A percentile compares a stretch with the other conserved stretches of the same genome.
Evolutionary conservation across 2,797 vertebrate genomes (phyloP).

Genomic region (Chaunax sp.): DNA sequence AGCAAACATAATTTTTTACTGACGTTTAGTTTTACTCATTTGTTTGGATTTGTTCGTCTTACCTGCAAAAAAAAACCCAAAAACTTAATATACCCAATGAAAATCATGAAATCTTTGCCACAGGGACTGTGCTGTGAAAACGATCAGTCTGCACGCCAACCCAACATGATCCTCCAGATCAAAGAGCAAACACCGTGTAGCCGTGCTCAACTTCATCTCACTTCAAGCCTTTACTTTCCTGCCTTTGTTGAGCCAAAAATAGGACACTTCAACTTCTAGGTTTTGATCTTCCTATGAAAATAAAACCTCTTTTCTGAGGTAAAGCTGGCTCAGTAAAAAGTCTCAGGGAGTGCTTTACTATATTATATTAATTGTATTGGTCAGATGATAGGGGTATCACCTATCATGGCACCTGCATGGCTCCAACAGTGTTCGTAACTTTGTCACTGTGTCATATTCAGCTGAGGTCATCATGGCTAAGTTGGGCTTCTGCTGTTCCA

Average conservation of each 20-base stretch:
- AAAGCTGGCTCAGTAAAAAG: too few species aligned
- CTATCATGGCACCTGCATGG: too few species aligned
- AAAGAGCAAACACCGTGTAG: slow-evolving; percentile 57
- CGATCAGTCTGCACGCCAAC: neutral
- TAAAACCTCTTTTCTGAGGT: neutral
- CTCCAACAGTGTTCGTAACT: too few species aligned
- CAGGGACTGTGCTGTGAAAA: slow-evolving; percentile 23
- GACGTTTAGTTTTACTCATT: slow-evolving; percentile 47
- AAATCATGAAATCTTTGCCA: slow-evolving; percentile 14
- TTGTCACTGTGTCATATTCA: too few species aligned
- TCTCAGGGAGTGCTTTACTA: too few species aligned
- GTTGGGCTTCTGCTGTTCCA: too few species aligned
- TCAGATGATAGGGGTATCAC: too few species aligned
- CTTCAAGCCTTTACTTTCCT: slow-evolving; percentile 28
- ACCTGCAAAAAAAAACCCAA: too few species aligned
- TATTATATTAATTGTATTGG: too few species aligned
- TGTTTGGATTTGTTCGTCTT: too few species aligned
- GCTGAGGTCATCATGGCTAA: too few species aligned
- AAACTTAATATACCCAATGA: neutral
- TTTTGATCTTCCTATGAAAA: slow-evolving; percentile 19
- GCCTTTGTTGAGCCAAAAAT: slow-evolving; percentile 38
- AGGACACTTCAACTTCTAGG: slow-evolving; percentile 23
- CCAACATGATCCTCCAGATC: slow-evolving; percentile 41
- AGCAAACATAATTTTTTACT: slow-evolving; percentile 28
- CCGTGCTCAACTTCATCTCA: slow-evolving; percentile 36